Base-by-base conservation (phyloP, 2,888 invertebrate species). In the Chouioia cunea region DNA sequence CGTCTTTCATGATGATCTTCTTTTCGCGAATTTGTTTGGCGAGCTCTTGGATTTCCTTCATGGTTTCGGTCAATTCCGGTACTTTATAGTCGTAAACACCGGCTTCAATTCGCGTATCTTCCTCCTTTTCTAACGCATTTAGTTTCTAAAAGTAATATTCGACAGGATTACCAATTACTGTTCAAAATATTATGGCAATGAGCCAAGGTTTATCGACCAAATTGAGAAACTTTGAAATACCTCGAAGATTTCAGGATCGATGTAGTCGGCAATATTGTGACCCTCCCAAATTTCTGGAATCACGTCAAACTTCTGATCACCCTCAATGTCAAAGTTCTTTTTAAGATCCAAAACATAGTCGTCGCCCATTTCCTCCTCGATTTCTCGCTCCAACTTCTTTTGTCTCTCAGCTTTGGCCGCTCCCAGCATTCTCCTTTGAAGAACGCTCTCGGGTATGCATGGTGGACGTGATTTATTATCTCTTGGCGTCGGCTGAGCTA, bases 201-300 rank as follows among this genome's bases (percentile, higher is more conserved):
- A n/a, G n/a, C n/a, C n/a, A n/a, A n/a, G n/a, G n/a, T n/a, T n/a
- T n/a, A n/a, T n/a, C n/a, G 3, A 18, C 10, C 16, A 53, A 50
- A 64, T 53, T 4, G 18, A 8, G 12, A 47, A 47, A 27, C n/a
- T 16, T n/a, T 22, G 50, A 77, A 86, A 81, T 78, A 94, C 93
- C 85, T 94, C 90, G 85, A 96, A 93, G 78, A 99, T 97, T 16
- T 99, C 96, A 0, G 93, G 93, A 87, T 99, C 98, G 81, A 99
- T 94, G 82, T 97, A 99, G 87, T 99, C 99, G 0, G 97, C 97
- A 77, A 99, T 90, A 86, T 99, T 99, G 86, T 97, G 97, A 20
- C 98, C 99, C 83, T 99, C 93, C 97, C 97, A 97, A 82, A 99
- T 92, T 89, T 99, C 98, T 0, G 99, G 99, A 77, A 99, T 94